Percentiles rank a stretch among this genome's conserved stretches.
phyloP scores from a whole-genome alignment of 2,797 vertebrate genomes.

The Decapterus maruadsi region DNA sequence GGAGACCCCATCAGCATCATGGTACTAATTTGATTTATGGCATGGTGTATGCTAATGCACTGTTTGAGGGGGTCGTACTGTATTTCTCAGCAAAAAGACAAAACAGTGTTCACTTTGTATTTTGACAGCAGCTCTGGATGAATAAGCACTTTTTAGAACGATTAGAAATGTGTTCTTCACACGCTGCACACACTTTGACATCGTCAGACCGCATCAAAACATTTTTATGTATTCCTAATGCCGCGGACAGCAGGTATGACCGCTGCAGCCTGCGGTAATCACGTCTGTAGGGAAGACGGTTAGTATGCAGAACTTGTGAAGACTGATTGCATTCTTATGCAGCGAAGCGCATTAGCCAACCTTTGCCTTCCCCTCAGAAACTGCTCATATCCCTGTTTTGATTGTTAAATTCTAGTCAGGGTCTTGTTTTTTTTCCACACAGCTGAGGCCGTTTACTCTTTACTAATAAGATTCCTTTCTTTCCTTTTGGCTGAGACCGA shows the following conservation, averaged over 20 bases:
- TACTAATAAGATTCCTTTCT: conserved; percentile 43
- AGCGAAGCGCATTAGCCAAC: conserved; percentile 69
- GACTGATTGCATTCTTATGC: conserved; percentile 71
- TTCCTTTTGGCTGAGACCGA: conserved; percentile 13
- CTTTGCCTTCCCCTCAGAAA: conserved; percentile 65
- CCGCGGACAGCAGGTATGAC: conserved; percentile 34
- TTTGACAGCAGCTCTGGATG: conserved; percentile 41
- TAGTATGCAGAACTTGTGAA: conserved; percentile 71
- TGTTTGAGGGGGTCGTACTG: conserved; percentile 39
- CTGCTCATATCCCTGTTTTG: conserved; percentile 69
- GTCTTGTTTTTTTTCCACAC: conserved; percentile 48
- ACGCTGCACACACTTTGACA: conserved; percentile 12
- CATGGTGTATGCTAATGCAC: conserved; percentile 52
- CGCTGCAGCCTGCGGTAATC: conserved; percentile 51
- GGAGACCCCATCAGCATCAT: conserved; percentile 63
- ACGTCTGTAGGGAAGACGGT: conserved; percentile 57
- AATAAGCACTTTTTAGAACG: conserved; percentile 45
- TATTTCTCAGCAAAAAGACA: conserved; percentile 28
- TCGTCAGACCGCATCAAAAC: conserved; percentile 32
- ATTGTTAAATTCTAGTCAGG: conserved; percentile 71
- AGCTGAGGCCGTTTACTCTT: conserved; percentile 52
- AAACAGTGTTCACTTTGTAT: conserved; percentile 30
- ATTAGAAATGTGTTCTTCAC: conserved; percentile 27
- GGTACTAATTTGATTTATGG: conserved; percentile 70
- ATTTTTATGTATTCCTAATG: conserved; percentile 19